Percentiles rank a stretch among this genome's conserved stretches.
Conservation (phyloP, 2,888 invertebrate genomes). For the Chloroclystis v-ata region DNA sequence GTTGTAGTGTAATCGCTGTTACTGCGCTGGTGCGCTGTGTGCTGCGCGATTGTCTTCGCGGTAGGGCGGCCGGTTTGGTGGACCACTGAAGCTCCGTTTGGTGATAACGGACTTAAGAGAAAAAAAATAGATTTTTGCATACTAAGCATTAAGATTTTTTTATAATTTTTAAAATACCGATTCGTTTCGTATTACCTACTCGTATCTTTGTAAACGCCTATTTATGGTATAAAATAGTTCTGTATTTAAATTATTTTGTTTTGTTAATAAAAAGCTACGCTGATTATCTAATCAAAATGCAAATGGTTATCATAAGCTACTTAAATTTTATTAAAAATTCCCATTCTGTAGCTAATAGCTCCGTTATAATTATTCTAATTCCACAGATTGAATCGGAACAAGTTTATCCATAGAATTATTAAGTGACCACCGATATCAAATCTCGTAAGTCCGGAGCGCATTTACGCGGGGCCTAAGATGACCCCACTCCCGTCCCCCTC, state of each 20-base stretch:
- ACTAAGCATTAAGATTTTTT: no score
- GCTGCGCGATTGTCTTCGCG: constrained; percentile 45
- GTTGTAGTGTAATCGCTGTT: constrained; percentile 68
- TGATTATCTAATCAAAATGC: neutral
- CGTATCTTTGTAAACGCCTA: no score
- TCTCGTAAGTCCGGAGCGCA: constrained; percentile 26
- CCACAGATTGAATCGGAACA: no score
- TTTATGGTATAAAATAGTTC: constrained; percentile 10
- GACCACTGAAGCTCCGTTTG: no score
- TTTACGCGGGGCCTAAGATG: constrained; percentile 25
- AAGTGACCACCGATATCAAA: constrained; percentile 18
- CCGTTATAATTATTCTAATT: neutral
- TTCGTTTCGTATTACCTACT: no score
- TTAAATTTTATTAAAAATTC: constrained; percentile 6
- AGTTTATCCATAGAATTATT: neutral
- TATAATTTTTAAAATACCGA: no score
- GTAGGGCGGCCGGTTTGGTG: no score
- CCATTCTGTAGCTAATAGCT: neutral
- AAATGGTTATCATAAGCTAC: neutral
- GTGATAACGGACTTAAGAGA: no score
- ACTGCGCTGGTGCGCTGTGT: constrained; percentile 70
- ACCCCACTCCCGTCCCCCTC: constrained; percentile 20
- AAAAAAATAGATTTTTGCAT: no score
- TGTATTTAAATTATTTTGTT: no score
- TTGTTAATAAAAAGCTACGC: neutral